Conservation (phyloP, 1,140 invertebrate genomes). For the Babylonia areolata region DNA sequence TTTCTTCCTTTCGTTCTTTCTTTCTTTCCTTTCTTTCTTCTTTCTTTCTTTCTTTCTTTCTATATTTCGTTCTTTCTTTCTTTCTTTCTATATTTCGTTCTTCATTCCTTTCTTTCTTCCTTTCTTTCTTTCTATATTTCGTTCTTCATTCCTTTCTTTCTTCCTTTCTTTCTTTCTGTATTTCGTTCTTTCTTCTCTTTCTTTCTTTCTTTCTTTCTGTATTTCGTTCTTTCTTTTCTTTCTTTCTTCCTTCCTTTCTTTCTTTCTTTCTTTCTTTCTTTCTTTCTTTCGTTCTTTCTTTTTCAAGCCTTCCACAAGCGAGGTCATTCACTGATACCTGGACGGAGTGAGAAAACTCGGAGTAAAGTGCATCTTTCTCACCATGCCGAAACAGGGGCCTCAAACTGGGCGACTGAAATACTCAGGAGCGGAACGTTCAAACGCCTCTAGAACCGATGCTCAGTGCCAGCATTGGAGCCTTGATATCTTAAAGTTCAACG, state of each 20-base stretch:
- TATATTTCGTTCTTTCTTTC: neutral
- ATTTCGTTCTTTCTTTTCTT: neutral
- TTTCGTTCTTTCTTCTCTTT: neutral
- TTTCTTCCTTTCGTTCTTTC: neutral
- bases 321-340: too few species aligned
- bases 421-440: too few species aligned
- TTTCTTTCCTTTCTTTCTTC: neutral
- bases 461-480: too few species aligned
- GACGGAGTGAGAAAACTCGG: too few species aligned
- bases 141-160: neutral
- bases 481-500: too few species aligned
- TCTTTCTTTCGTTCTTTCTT: too few species aligned
- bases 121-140: neutral
- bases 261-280: neutral
- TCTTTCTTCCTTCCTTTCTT: neutral
- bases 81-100: neutral
- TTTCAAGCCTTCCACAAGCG: too few species aligned
- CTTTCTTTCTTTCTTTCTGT: neutral
- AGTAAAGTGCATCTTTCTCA: too few species aligned
- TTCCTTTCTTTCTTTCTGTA: neutral
- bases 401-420: too few species aligned
- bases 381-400: too few species aligned
- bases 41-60: neutral
- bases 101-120: neutral
- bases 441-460: too few species aligned